Evolutionary conservation across 2,888 invertebrate species (phyloP), one percentile per base, ranked within the genome.

Genomic region (Ectobius pallidus): DNA sequence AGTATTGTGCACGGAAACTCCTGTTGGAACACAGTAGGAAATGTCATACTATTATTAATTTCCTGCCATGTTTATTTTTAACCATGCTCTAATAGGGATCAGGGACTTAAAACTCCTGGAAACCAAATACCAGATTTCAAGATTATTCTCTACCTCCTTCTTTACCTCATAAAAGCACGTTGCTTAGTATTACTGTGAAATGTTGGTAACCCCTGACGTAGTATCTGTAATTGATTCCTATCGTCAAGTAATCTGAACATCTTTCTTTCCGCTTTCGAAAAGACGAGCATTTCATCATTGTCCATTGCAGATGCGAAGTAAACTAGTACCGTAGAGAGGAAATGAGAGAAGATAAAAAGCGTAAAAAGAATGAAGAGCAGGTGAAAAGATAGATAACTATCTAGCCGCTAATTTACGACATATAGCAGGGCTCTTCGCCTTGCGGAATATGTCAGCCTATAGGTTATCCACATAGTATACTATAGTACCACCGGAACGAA

Each of bases 311-410:
- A 63, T 65, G 65, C 39, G 63, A 55, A 52, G 32, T 32, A 52
- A 58, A 71, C 63, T 63, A 62, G 63, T 32, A 34, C 46, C 65
- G 52, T 65, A 62, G n/a, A 65, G 20, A 71, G 71, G 71, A 71
- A 71, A 63, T 71, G 63, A 32, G 61, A 71, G 65, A 63, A 22
- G 52, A 44, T 34, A 58, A 39, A 63, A 63, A 71, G 71, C 71
- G 71, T 62, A 71, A 71, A 70, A 65, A 71, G 63, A 71, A 70
- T 42, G 52, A 71, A 71, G 71, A 71, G 71, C 71, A 71, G 71
- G 71, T 71, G 71, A 65, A 65, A 52, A 63, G 46, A 71, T 49
- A 65, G 71, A 71, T 71, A 63, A 32, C 22, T 34, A 71, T 71
- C 71, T 52, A 18, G 6, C 52, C 32, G 49, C 71, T 71, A 71